Conservation (phyloP, 1,140 invertebrate species). For the Drosophila lowei region DNA sequence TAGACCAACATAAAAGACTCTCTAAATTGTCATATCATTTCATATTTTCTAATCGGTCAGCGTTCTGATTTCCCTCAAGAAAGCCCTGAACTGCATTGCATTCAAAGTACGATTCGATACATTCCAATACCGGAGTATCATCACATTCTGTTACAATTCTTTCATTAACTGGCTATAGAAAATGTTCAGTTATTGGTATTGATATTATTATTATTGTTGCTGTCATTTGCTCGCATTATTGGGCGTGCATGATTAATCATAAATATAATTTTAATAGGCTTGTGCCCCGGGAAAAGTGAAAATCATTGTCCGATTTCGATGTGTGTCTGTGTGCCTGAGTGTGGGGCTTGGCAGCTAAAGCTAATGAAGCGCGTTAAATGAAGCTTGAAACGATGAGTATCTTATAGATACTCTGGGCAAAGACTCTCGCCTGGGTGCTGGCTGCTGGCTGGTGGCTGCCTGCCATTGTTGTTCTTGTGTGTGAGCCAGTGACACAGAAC, state of each 20-base stretch:
- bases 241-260: conserved; percentile 67
- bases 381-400: conserved; percentile 43
- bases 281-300: conserved; percentile 51
- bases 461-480: conserved; percentile 38
- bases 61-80: conserved; percentile 39
- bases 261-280: conserved; percentile 68
- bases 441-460: neutral
- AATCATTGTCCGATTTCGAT: conserved; percentile 58
- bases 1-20: neutral
- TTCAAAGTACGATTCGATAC: too few species aligned
- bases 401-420: conserved; percentile 46
- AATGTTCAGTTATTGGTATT: conserved; percentile 1
- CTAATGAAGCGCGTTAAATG: conserved; percentile 73
- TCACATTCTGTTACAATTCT: conserved; percentile 14
- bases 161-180: conserved; percentile 40
- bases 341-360: conserved; percentile 35
- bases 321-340: neutral
- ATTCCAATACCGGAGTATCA: conserved; percentile 21
- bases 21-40: conserved; percentile 19
- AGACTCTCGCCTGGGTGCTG: conserved; percentile 20
- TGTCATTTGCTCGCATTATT: conserved; percentile 27
- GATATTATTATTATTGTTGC: conserved; percentile 12
- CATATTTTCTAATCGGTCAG: conserved; percentile 58
- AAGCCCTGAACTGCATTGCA: conserved; percentile 32
- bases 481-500: conserved; percentile 68